Percentiles rank a stretch among this genome's conserved stretches.
phyloP scores from a whole-genome alignment of 2,113 vertebrate species.

The Zosterops japonicus region DNA sequence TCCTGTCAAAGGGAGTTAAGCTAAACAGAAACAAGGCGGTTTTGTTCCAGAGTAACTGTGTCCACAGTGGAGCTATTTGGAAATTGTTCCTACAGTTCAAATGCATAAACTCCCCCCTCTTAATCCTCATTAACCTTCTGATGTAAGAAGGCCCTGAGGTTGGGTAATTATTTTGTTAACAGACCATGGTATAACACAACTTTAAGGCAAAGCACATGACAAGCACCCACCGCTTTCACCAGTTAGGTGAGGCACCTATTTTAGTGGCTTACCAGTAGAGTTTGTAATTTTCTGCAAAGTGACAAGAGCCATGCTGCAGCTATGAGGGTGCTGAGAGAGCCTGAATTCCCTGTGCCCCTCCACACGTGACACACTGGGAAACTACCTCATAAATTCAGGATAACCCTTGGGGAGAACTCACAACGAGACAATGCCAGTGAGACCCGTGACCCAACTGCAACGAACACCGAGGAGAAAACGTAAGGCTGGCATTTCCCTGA shows the following conservation, averaged over 20 bases:
- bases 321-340: background rate
- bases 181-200: background rate
- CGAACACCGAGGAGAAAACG: rapidly evolving
- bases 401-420: background rate
- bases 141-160: background rate
- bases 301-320: background rate
- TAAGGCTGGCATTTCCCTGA: background rate
- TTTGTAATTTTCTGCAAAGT: background rate
- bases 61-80: background rate
- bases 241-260: background rate
- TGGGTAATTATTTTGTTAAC: background rate
- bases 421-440: background rate
- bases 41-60: background rate
- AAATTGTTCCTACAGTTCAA: background rate
- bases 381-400: background rate
- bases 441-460: background rate
- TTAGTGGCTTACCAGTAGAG: background rate
- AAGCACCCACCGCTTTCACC: background rate
- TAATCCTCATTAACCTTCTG: background rate
- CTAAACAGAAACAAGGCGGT: constrained; percentile 36
- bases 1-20: constrained; percentile 46
- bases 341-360: background rate
- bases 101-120: background rate
- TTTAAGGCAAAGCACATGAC: background rate
- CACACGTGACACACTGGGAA: background rate